Evolutionary conservation across 2,113 vertebrate genomes (phyloP), one percentile per base, ranked within the genome.

Genomic region (Varanus komodoensis): DNA sequence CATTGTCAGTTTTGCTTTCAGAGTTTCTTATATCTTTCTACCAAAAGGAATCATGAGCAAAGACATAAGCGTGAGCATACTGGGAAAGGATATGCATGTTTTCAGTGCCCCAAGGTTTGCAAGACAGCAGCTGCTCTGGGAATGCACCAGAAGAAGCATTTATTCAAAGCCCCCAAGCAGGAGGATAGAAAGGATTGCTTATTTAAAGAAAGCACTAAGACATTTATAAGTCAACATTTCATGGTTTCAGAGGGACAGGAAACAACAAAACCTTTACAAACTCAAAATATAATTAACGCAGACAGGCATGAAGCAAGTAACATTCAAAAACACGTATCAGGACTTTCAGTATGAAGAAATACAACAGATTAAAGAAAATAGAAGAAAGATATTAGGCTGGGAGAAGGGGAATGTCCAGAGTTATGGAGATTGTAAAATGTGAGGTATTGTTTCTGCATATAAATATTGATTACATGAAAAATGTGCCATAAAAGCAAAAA

Each of bases 1-100:
- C 98, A 97, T 92, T 99, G 99, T 93, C 98, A 99, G 91, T 99
- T 98, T 96, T 99, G 99, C 95, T 98, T 99, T 15, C 98, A 99
- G 96, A 98, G 98, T 38, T 99, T 99, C 95, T 96, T 99, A 69
- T 99, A 99, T 88, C 98, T 99, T 54, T 98, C 98, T 94, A 99
- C 99, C 34, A 99, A 99, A 96, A 98, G 96, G 91, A 99, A 99
- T 94, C 99, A 99, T 0, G 99, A 99, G 95, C 98, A 98, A 96
- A 98, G 98, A 92, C 99, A 99, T 48, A 78, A 98, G 52, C 97
- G 97, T 61, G 95, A 98, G 88, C 97, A 97, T 3, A 96, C 96
- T 34, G 97, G 97, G 34, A 98, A 97, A 90, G 98, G 98, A 61
- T 98, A 96, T 0, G 96, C 96, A 88, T 98, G 97, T 93, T 97